A percentile compares a stretch with the other conserved stretches of the same genome.
Conservation (phyloP, 2,797 vertebrate genomes). For the Melanogrammus aeglefinus region DNA sequence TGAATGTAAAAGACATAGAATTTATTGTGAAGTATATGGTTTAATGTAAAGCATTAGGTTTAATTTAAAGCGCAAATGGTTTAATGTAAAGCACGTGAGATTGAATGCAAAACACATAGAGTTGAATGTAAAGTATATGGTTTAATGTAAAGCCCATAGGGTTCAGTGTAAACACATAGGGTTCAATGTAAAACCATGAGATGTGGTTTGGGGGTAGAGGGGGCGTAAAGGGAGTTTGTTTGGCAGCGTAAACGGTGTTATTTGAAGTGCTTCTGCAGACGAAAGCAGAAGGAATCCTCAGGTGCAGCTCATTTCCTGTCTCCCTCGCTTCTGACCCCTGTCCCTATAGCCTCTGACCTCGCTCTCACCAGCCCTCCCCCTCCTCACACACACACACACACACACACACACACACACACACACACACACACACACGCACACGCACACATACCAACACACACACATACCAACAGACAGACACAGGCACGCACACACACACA, state of each 20-base stretch:
- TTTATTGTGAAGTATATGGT: too few relatives aligned
- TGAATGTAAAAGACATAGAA: too few relatives aligned
- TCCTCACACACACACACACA: background rate
- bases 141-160: background rate
- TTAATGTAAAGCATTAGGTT: too few relatives aligned
- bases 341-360: slow-evolving; percentile 29
- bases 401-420: background rate
- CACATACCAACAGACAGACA: too few relatives aligned
- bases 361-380: background rate
- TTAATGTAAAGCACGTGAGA: too few relatives aligned
- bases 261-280: background rate
- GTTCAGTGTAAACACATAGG: background rate
- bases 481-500: background rate
- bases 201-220: background rate
- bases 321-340: slow-evolving; percentile 53
- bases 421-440: background rate
- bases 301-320: slow-evolving; percentile 67
- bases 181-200: background rate
- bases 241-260: background rate
- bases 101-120: too few relatives aligned
- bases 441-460: background rate
- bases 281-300: slow-evolving; percentile 49
- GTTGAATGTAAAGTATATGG: too few relatives aligned
- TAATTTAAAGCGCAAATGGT: too few relatives aligned
- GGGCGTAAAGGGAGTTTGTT: background rate